Conservation (phyloP, 2,797 vertebrate species). For the Fringilla coelebs region DNA sequence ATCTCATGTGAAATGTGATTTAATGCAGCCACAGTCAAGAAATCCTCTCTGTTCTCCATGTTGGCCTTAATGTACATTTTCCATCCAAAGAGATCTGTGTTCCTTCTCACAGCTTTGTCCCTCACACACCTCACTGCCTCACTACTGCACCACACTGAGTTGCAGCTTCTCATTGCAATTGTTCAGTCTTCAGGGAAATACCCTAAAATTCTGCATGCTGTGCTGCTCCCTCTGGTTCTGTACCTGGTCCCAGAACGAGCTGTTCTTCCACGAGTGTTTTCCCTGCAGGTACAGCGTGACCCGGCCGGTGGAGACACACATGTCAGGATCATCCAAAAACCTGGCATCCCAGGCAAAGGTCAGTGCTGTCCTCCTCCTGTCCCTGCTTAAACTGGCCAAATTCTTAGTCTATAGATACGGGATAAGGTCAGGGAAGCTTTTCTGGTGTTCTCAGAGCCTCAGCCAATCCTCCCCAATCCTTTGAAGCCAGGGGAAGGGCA, state of each 20-base stretch:
- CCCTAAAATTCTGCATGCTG: background rate
- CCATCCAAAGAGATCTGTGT: background rate
- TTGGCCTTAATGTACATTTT: background rate
- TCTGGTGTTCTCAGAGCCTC: background rate
- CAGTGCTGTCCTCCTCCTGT: background rate
- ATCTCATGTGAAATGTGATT: background rate
- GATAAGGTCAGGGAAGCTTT: background rate
- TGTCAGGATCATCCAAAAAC: conserved; percentile 85
- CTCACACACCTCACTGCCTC: background rate
- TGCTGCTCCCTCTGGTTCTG: background rate
- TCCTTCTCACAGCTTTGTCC: background rate
- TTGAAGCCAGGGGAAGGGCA: background rate
- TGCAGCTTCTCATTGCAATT: background rate
- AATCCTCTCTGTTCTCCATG: background rate
- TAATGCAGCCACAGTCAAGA: background rate
- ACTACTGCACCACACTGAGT: background rate
- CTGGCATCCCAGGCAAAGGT: conserved; percentile 86
- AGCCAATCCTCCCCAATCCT: background rate
- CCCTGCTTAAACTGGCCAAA: background rate
- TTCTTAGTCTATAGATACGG: background rate
- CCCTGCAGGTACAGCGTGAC: conserved; percentile 88
- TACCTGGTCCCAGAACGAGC: background rate
- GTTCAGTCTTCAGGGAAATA: background rate
- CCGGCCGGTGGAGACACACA: conserved; percentile 90
- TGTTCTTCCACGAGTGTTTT: background rate